Evolutionary conservation across 2,113 vertebrate genomes (phyloP), one percentile per base, ranked within the genome.

Genomic region (Vidua chalybeata): DNA sequence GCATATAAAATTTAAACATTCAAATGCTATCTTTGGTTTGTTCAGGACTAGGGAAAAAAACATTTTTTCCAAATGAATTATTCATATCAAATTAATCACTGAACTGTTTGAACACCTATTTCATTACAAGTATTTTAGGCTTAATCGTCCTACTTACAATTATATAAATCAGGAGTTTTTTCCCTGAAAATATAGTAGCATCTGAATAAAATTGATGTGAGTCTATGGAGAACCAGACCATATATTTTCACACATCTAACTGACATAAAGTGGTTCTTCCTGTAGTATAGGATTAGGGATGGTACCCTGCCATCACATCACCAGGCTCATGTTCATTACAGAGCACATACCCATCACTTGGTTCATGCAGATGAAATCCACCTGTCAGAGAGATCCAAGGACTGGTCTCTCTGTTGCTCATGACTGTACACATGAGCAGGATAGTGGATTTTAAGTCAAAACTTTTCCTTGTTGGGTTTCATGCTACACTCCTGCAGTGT

Each of bases 381-480:
- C 75, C 9, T 35, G 14, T 67, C 80, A 92, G 88, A 94, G 87
- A 0, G 39, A 86, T 78, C 66, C 67, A 62, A 30, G 24, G 55
- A 41, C 43, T 59, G 84, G 41, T 94, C 56, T 85, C 83, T 95
- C 86, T 95, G 31, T 95, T 84, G 93, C 88, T 96, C 93, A 94
- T 97, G 94, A 77, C 52, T 3, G 1, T 45, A 52, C 24, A 16
- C 69, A 82, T 96, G 96, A 96, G 91, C 91, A 80, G 49, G 3
- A 41, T 72, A 55, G 88, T 95, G 92, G 93, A 94, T 97, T 96
- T 97, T 91, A 88, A 59, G 89, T 94, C 63, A 31, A 79, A 66
- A 68, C 21, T 87, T 64, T 84, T 94, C 54, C 26, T 89, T 86
- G 45, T 33, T 76, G 64, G 61, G n/a, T 82, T 94, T 73, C 87